Percentiles rank a stretch among this genome's conserved stretches.
Conservation (phyloP, 2,797 vertebrate species). For the Pagetopsis macropterus region DNA sequence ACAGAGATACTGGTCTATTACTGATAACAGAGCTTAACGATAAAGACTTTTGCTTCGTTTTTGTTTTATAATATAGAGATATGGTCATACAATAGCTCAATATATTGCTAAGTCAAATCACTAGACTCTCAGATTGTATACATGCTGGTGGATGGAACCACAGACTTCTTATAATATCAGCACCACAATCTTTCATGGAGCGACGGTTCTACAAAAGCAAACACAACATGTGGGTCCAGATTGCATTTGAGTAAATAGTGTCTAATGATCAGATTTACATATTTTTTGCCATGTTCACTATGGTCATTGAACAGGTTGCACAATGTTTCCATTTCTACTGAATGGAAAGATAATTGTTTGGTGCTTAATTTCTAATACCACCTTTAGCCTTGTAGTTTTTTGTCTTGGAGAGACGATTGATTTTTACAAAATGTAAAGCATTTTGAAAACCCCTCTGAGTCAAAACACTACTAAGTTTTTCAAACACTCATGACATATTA, state of each 20-base stretch:
- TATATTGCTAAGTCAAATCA: slow-evolving; percentile 74
- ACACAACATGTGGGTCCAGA: slow-evolving; percentile 62
- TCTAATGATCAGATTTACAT: slow-evolving; percentile 73
- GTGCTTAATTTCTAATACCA: slow-evolving; percentile 83
- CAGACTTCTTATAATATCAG: slow-evolving; percentile 66
- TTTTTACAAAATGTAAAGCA: slow-evolving; percentile 77
- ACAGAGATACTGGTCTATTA: slow-evolving; percentile 81
- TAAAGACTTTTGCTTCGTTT: slow-evolving; percentile 65
- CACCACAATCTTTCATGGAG: slow-evolving; percentile 52
- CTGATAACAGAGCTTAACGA: slow-evolving; percentile 77
- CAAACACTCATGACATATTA: slow-evolving; percentile 67
- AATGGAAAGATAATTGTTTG: slow-evolving; percentile 80
- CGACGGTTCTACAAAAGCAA: slow-evolving; percentile 51
- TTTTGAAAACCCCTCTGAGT: slow-evolving; percentile 70
- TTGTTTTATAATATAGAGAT: slow-evolving; percentile 74
- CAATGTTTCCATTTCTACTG: slow-evolving; percentile 79
- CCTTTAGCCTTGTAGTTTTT: slow-evolving; percentile 82
- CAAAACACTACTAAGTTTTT: slow-evolving; percentile 70
- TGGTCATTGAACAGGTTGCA: slow-evolving; percentile 81
- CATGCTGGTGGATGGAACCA: slow-evolving; percentile 74
- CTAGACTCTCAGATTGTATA: slow-evolving; percentile 81
- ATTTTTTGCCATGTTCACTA: slow-evolving; percentile 79
- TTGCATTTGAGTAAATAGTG: slow-evolving; percentile 69
- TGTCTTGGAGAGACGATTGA: slow-evolving; percentile 74
- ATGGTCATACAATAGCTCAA: slow-evolving; percentile 75